Conservation (phyloP, 2,113 vertebrate genomes). For the Holacanthus passer region DNA sequence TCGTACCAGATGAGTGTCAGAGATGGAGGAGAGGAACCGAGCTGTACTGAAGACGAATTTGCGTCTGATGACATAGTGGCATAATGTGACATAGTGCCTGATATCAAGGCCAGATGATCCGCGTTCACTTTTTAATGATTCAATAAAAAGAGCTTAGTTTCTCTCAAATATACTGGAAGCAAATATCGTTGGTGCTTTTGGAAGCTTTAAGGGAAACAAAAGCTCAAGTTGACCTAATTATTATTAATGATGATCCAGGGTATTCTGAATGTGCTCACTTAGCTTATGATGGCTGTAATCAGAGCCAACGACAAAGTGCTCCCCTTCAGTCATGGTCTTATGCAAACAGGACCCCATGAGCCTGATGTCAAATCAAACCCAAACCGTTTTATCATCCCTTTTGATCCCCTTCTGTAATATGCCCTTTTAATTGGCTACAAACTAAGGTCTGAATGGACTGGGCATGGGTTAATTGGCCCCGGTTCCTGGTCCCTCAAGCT, state of each 20-base stretch:
- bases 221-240: background rate
- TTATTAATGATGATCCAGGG: constrained; percentile 17
- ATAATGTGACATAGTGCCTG: constrained; percentile 4
- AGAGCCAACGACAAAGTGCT: constrained; percentile 11
- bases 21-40: constrained; percentile 27
- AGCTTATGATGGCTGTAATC: constrained; percentile 17
- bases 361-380: constrained; percentile 46
- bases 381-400: constrained; percentile 38
- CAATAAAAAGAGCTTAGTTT: background rate
- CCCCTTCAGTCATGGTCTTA: constrained; percentile 22
- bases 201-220: background rate
- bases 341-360: constrained; percentile 24
- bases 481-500: constrained; percentile 54
- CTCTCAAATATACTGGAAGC: background rate
- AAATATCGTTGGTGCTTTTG: background rate
- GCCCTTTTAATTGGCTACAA: constrained; percentile 68
- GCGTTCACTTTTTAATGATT: background rate
- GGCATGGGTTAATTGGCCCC: constrained; percentile 75
- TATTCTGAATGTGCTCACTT: constrained; percentile 21
- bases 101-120: constrained; percentile 2
- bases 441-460: constrained; percentile 56
- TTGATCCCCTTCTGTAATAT: constrained; percentile 49
- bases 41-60: background rate
- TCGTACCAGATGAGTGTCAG: background rate
- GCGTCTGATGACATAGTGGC: constrained; percentile 26